Base-by-base conservation (phyloP, 2,888 invertebrate species). In the Aleiodes testaceus region DNA sequence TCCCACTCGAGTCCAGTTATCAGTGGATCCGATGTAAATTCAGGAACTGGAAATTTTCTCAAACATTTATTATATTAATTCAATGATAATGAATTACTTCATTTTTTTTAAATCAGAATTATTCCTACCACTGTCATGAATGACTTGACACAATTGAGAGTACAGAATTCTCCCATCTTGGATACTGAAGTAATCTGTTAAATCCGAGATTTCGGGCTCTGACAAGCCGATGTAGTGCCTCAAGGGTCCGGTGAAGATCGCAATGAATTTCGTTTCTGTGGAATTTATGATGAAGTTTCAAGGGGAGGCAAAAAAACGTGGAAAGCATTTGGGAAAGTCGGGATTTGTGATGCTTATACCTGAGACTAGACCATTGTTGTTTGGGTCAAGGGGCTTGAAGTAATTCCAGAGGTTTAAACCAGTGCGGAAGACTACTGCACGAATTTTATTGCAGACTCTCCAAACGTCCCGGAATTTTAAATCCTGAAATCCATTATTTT, bases 401-500 rank as follows among this genome's bases (percentile, higher is more conserved):
- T 92, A 93, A 79, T 92, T 90, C 90, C 92, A 92, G 53, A 95
- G 88, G 88, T 92, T 92, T 77, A 94, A 90, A 12, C 92, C 92
- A 78, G 92, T 91, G 75, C 93, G 91, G 87, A 93, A 93, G 70
- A 92, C 91, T 2, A 93, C 92, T 14, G 93, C 92, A 75, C 94
- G 92, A 84, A 95, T 93, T 90, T 94, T 95, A 87, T 94, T 93
- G 88, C 93, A 94, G 22, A 92, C 92, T 82, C 93, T 91, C 94
- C 94, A 94, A 68, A 94, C 91, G 86, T 93, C 92, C 59, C 91
- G 90, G 74, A 93, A 88, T 69, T 87, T 88, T 66, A 88, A 81
- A 83, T 88, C 69, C 79, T 81, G 59, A n/a, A 52, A 26, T 67
- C 53, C 59, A 30, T 52, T 4, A 72, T 18, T 66, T 44, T 12